Percentiles rank a stretch among this genome's conserved stretches.
These are phyloP conservation scores for Synanthedon andrenaeformis DNA, from an alignment of 2,888 invertebrate genomes.

Conservation along the genomic window DNA sequence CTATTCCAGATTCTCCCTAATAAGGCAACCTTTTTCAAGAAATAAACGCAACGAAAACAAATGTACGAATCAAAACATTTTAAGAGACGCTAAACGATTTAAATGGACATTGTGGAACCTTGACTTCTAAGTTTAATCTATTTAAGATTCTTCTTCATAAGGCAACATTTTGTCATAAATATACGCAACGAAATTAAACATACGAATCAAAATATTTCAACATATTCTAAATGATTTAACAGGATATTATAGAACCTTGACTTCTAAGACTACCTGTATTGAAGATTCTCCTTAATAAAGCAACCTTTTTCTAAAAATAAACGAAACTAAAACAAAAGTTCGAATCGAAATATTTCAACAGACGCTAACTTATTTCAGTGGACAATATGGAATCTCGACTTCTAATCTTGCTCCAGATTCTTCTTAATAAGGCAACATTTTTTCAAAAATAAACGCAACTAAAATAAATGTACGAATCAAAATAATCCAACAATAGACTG, in stretches of 20 bases:
- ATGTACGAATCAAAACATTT: too few relatives aligned
- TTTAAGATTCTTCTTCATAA: too few relatives aligned
- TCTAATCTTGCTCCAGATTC: too few relatives aligned
- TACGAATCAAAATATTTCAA: background rate
- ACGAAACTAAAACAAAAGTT: slow-evolving; percentile 10
- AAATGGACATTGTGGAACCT: background rate
- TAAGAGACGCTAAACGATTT: slow-evolving; percentile 2
- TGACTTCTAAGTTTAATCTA: too few relatives aligned
- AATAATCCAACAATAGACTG: too few relatives aligned
- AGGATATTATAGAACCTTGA: slow-evolving; percentile 51
- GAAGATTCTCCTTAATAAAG: slow-evolving; percentile 53
- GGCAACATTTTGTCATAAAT: too few relatives aligned
- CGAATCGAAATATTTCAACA: slow-evolving; percentile 1
- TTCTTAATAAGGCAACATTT: too few relatives aligned
- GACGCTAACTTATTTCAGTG: slow-evolving; percentile 1
- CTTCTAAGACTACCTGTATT: slow-evolving; percentile 53
- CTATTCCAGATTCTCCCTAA: slow-evolving; percentile 51
- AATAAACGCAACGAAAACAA: slow-evolving; percentile 15
- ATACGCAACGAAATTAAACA: too few relatives aligned
- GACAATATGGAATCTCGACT: background rate
- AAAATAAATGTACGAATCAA: too few relatives aligned
- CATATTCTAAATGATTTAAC: slow-evolving; percentile 1
- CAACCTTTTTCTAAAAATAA: slow-evolving; percentile 24
- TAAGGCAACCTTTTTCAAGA: slow-evolving; percentile 29
- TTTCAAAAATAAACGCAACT: too few relatives aligned